These are phyloP conservation scores for Athalia rosae DNA, from an alignment of 2,888 invertebrate species.

Conservation along the genomic window DNA sequence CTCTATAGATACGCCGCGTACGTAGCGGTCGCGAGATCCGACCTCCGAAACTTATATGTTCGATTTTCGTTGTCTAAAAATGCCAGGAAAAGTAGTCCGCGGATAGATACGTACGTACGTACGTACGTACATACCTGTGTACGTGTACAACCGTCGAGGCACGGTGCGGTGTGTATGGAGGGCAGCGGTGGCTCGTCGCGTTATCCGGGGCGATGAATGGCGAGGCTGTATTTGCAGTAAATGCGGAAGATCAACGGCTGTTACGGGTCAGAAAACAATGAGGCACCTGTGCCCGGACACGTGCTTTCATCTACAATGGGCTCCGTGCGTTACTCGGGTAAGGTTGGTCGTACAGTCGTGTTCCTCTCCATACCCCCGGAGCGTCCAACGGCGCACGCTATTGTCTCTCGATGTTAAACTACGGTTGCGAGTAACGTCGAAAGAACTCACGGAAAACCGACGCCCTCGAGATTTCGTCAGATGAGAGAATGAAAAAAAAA, in stretches of 20 bases:
- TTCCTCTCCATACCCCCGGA: constrained; percentile 37
- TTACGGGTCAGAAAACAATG: constrained; percentile 50
- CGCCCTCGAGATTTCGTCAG: too few species aligned
- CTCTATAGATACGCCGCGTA: not conserved
- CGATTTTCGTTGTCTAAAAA: too few species aligned
- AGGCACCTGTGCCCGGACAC: constrained; percentile 55
- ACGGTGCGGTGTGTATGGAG: not conserved
- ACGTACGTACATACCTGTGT: too few species aligned
- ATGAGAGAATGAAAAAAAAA: too few species aligned
- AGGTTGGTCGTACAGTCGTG: too few species aligned
- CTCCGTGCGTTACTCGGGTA: constrained; percentile 20
- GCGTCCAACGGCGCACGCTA: constrained; percentile 46
- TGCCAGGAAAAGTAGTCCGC: too few species aligned
- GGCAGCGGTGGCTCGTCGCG: not conserved
- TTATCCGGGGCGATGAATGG: not conserved
- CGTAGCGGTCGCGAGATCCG: constrained; percentile 22
- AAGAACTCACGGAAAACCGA: too few species aligned
- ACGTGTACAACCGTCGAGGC: too few species aligned
- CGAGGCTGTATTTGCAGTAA: constrained; percentile 28
- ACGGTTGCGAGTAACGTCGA: too few species aligned
- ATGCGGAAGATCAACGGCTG: constrained; percentile 36
- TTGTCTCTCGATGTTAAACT: constrained; percentile 30
- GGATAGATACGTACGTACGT: too few species aligned
- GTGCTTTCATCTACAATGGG: constrained; percentile 43
- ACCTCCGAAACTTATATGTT: too few species aligned